Evolutionary conservation across 1,140 invertebrate genomes (phyloP), one percentile per base, ranked within the genome.

Genomic region (Nixonia krombeini): DNA sequence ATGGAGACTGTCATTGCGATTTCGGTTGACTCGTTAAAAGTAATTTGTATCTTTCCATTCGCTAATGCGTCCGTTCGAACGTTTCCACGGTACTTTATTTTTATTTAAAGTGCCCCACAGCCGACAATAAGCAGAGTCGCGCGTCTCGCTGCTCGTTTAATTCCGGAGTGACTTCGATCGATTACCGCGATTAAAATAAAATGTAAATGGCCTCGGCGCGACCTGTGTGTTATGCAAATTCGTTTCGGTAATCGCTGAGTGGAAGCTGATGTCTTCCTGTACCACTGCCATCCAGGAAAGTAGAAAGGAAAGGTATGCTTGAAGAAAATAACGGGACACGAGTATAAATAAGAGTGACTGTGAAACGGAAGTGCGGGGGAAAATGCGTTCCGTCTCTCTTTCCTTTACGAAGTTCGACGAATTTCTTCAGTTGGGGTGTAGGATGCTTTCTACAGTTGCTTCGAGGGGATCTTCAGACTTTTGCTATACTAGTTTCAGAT

Each of bases 161-260:
- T 83, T 78, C 72, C 70, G 46, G 59, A 76, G 62, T 68, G 75
- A 65, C 79, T 80, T 72, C 78, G 72, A 84, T 84, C 82, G 82
- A 84, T 84, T 84, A 84, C 80, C 76, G 73, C 81, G 81, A 85
- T 81, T 83, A 82, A 80, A 84, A 84, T 85, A 85, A 84, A 81
- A 83, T 84, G 80, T 81, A 84, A 84, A 83, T 84, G 74, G 57
- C 55, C 62, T 16, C 40, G 53, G 59, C 72, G 65, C 67, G 71
- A 76, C 66, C 67, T 76, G 80, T 81, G 78, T 82, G 80, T 83
- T 83, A 85, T 85, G 83, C 82, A 84, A 84, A 85, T 85, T 65
- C 66, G 56, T 78, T 78, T 74, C 72, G 79, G 81, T 84, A 85
- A 85, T 85, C 84, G 78, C 76, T 74, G 80, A 85, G 82, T 85